A percentile compares a stretch with the other conserved stretches of the same genome.
These are phyloP conservation scores for Dascyllus trimaculatus DNA, from an alignment of 2,113 vertebrate species.

Conservation along the genomic window DNA sequence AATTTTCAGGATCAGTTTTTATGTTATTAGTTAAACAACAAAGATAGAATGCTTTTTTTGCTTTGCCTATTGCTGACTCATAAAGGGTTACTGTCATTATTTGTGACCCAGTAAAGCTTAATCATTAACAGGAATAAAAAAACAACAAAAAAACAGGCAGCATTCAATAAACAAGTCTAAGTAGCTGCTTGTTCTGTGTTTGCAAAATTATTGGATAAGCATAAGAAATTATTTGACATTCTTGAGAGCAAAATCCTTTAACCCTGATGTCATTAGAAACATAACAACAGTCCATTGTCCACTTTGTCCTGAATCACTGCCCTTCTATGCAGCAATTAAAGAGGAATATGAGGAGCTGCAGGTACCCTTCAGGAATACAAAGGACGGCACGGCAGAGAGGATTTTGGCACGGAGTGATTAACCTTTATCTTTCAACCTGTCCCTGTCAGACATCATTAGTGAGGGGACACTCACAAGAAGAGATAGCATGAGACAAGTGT, in stretches of 20 bases:
- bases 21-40: too few species aligned
- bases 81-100: too few species aligned
- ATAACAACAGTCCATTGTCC: constrained; percentile 56
- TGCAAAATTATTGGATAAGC: constrained; percentile 23
- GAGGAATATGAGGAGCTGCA: constrained; percentile 38
- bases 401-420: constrained; percentile 71
- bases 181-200: background rate
- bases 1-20: too few species aligned
- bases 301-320: constrained; percentile 50
- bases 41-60: too few species aligned
- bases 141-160: background rate
- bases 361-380: constrained; percentile 68
- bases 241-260: constrained; percentile 27
- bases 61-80: too few species aligned
- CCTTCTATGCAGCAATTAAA: constrained; percentile 61
- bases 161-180: background rate
- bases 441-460: constrained; percentile 74
- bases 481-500: constrained; percentile 46
- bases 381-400: constrained; percentile 44
- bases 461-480: constrained; percentile 30
- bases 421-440: constrained; percentile 74
- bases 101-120: background rate
- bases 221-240: constrained; percentile 29
- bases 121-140: background rate
- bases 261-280: constrained; percentile 32